phyloP scores from a whole-genome alignment of 1,140 invertebrate genomes.

The Zaprionus gabonicus region DNA sequence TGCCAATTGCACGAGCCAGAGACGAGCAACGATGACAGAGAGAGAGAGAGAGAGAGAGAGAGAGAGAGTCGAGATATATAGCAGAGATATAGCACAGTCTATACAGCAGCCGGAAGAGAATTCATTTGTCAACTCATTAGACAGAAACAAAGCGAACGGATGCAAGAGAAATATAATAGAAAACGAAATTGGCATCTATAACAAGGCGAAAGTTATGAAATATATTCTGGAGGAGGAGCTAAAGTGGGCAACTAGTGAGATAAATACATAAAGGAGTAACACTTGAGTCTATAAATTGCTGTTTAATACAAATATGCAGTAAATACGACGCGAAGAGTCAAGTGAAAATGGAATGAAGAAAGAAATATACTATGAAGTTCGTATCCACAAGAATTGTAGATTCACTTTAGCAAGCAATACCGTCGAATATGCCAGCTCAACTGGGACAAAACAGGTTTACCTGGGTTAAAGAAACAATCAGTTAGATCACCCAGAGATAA shows the following conservation, averaged over 20 bases:
- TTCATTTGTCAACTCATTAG: constrained; percentile 34
- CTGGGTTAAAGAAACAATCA: neutral
- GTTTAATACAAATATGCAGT: neutral
- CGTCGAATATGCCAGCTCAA: neutral
- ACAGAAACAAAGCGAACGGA: constrained; percentile 10
- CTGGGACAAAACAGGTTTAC: neutral
- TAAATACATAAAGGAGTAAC: no score
- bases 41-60: neutral
- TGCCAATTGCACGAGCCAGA: constrained; percentile 13
- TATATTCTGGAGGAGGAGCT: neutral
- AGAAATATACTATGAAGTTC: no score
- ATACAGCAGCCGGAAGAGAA: neutral
- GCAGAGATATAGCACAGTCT: neutral
- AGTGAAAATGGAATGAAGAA: neutral
- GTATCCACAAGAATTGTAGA: no score
- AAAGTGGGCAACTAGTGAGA: neutral
- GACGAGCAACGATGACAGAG: neutral
- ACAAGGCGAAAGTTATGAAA: neutral
- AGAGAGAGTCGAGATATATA: neutral
- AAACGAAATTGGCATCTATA: neutral
- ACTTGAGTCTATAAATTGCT: neutral
- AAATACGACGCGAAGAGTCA: neutral
- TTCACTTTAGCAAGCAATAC: no score
- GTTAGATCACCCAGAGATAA: neutral
- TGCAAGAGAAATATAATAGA: neutral